Evolutionary conservation across 2,113 vertebrate species (phyloP).

Genomic region (Geococcyx californianus): DNA sequence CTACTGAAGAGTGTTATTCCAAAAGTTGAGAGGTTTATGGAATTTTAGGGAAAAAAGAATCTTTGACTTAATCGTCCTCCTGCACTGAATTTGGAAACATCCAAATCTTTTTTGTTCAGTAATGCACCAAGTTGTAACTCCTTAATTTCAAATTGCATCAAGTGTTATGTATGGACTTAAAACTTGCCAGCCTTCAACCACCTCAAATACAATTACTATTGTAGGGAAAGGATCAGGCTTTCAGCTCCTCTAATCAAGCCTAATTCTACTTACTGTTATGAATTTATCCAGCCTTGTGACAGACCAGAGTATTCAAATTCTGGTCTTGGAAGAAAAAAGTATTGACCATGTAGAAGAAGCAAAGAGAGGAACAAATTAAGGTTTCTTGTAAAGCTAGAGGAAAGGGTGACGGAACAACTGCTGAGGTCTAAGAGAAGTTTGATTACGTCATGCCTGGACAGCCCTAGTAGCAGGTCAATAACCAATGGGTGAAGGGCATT

Average conservation of each 20-base stretch:
- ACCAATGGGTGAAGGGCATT: background rate
- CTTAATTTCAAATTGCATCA: background rate
- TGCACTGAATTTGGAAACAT: background rate
- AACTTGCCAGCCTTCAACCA: background rate
- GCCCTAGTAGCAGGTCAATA: background rate
- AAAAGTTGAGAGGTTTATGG: background rate
- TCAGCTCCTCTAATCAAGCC: background rate
- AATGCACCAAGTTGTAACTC: background rate
- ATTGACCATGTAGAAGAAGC: background rate
- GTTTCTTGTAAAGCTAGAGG: background rate
- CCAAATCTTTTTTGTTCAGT: background rate
- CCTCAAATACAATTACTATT: background rate
- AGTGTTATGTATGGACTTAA: background rate
- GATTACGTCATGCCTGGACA: rapidly evolving
- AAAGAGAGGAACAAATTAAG: background rate
- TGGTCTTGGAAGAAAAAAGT: background rate
- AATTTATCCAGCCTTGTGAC: background rate
- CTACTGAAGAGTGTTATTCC: background rate
- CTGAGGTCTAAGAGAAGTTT: background rate
- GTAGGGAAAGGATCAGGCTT: background rate
- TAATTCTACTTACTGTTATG: background rate
- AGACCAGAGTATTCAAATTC: background rate
- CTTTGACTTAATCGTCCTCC: background rate
- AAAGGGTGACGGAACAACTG: background rate
- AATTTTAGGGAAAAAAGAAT: background rate